Evolutionary conservation across 2,888 invertebrate genomes (phyloP).

Genomic region (Lasiommata megera): DNA sequence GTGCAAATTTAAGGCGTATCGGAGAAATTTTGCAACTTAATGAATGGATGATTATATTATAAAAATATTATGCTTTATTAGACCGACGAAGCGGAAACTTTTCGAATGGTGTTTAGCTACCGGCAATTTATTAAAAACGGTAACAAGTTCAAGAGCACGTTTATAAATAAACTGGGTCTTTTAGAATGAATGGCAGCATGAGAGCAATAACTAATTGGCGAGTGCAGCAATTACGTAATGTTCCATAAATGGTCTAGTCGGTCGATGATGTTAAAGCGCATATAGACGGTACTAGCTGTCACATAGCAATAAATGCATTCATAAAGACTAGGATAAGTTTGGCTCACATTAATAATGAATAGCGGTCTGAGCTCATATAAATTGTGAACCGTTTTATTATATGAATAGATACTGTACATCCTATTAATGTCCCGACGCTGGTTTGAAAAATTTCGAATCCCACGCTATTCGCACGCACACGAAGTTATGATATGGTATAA

Average conservation of each 20-base stretch:
- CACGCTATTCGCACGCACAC: too few relatives aligned
- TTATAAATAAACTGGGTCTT: slow-evolving; percentile 47
- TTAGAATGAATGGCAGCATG: slow-evolving; percentile 48
- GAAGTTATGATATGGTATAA: too few relatives aligned
- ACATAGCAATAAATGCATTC: not conserved
- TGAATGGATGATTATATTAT: slow-evolving; percentile 36
- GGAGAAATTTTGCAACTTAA: slow-evolving; percentile 51
- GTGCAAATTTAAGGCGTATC: slow-evolving; percentile 57
- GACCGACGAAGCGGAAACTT: slow-evolving; percentile 46
- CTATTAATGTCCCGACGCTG: too few relatives aligned
- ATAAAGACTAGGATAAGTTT: not conserved
- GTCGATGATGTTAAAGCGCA: slow-evolving; percentile 9
- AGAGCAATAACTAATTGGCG: slow-evolving; percentile 52
- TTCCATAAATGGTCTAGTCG: slow-evolving; percentile 43
- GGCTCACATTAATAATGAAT: too few relatives aligned
- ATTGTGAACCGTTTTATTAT: too few relatives aligned
- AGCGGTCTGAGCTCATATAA: too few relatives aligned
- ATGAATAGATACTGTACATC: too few relatives aligned
- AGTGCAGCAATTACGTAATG: slow-evolving; percentile 49
- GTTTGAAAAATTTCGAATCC: too few relatives aligned
- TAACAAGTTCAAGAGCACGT: slow-evolving; percentile 66
- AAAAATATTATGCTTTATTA: slow-evolving; percentile 30
- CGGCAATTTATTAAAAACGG: slow-evolving; percentile 46
- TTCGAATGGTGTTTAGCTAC: slow-evolving; percentile 38
- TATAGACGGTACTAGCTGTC: slow-evolving; percentile 1